Conservation (phyloP, 2,797 vertebrate genomes). For the Periparus ater region DNA sequence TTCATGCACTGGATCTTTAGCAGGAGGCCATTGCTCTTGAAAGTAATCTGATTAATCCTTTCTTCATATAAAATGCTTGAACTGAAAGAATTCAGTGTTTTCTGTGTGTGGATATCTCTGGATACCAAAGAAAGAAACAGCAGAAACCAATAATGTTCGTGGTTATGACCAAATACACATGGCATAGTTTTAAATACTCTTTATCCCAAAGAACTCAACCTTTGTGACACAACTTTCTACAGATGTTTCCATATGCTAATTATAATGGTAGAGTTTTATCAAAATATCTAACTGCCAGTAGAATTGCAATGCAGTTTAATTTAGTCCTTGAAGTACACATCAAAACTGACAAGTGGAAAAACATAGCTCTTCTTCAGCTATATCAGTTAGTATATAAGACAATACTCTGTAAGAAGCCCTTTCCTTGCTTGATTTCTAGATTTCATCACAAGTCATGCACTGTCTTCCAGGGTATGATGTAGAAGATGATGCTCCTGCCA, state of each 20-base stretch:
- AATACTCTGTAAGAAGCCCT: not conserved
- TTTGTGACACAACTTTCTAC: not conserved
- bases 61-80: not conserved
- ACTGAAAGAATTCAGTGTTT: not conserved
- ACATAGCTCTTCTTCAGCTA: not conserved
- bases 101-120: not conserved
- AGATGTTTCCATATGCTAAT: not conserved
- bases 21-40: accelerated
- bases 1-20: not conserved
- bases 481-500: not conserved
- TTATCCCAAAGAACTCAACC: accelerated
- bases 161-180: not conserved
- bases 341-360: not conserved
- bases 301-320: not conserved
- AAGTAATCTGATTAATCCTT: not conserved
- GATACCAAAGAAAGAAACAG: not conserved
- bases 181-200: not conserved
- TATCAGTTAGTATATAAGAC: not conserved
- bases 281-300: not conserved
- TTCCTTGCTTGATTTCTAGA: not conserved
- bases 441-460: not conserved
- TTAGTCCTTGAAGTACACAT: not conserved
- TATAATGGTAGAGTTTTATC: not conserved
- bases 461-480: not conserved
- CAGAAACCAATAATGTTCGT: not conserved